phyloP scores from a whole-genome alignment of 2,113 vertebrate genomes.

The Erythrocercus mccallii region DNA sequence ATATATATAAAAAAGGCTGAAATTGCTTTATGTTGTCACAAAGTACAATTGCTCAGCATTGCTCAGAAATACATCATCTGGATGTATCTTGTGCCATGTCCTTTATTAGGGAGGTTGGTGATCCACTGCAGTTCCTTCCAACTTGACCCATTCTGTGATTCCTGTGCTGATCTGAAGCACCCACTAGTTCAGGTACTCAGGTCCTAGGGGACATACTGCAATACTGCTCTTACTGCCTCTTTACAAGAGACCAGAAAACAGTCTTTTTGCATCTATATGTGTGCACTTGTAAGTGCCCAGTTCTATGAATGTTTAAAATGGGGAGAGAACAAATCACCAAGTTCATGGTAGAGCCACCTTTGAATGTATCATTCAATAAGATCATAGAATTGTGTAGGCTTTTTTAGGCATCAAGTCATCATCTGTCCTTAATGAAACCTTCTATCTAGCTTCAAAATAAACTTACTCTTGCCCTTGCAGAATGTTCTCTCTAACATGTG shows the following conservation, averaged over 20 bases:
- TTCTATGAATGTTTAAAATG: neutral
- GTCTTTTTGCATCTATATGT: neutral
- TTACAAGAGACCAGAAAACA: neutral
- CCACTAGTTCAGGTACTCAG: rapidly evolving
- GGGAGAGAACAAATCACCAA: neutral
- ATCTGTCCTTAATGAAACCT: neutral
- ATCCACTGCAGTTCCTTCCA: neutral
- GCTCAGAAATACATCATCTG: neutral
- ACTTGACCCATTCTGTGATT: rapidly evolving
- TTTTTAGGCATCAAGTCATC: neutral
- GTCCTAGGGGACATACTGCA: neutral
- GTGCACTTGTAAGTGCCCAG: neutral
- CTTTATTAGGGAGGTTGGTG: neutral
- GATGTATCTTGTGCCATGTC: neutral
- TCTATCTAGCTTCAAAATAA: neutral
- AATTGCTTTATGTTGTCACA: neutral
- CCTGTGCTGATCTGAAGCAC: neutral
- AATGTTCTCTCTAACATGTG: neutral
- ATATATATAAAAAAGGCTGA: neutral
- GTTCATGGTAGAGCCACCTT: neutral
- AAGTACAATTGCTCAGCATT: neutral
- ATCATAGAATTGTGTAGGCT: neutral
- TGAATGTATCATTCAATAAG: neutral
- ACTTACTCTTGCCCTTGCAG: neutral
- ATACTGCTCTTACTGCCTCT: neutral